phyloP scores from a whole-genome alignment of 2,113 vertebrate species.

The Cervus canadensis region DNA sequence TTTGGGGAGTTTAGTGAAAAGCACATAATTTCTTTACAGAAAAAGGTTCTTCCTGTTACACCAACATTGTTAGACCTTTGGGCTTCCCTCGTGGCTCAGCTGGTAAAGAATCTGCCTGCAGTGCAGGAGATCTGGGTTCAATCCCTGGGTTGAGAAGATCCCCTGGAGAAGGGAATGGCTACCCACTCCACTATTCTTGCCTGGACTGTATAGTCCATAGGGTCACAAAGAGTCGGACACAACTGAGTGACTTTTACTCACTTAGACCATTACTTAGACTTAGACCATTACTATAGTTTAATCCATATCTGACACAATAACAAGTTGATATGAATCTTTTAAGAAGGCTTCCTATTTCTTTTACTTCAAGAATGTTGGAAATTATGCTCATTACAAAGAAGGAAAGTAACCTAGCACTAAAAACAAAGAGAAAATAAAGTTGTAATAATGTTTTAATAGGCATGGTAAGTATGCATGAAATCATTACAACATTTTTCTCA shows the following conservation, averaged over 20 bases:
- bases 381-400: not conserved
- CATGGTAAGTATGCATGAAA: not conserved
- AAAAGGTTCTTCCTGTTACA: not conserved
- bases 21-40: not conserved
- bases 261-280: not conserved
- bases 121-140: not conserved
- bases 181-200: not conserved
- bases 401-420: not conserved
- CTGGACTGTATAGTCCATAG: not conserved
- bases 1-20: not conserved
- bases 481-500: not conserved
- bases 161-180: not conserved
- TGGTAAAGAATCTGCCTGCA: not conserved
- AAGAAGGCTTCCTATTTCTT: not conserved
- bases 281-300: not conserved
- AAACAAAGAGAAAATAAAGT: not conserved
- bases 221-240: not conserved
- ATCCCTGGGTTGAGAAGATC: not conserved
- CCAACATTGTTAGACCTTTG: not conserved
- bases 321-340: not conserved
- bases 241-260: not conserved
- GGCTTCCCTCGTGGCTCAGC: not conserved
- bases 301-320: not conserved
- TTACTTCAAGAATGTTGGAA: not conserved
- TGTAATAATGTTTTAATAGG: not conserved